Percentiles rank a stretch among this genome's conserved stretches.
phyloP scores from a whole-genome alignment of 2,113 vertebrate genomes.

The Cynoglossus semilaevis region DNA sequence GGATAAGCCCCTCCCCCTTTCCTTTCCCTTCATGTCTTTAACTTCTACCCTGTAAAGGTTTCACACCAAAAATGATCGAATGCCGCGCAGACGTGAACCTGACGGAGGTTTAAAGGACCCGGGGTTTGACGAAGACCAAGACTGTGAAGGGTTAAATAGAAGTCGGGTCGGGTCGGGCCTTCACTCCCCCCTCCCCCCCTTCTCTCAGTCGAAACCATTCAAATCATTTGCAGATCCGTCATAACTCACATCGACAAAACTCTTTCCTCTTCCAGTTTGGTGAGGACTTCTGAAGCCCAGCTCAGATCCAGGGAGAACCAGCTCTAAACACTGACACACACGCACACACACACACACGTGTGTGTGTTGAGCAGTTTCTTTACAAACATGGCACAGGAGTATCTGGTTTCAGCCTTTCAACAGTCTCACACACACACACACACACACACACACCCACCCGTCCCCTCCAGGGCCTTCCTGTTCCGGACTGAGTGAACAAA shows the following conservation, averaged over 20 bases:
- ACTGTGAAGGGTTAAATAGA: too few relatives aligned
- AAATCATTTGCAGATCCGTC: too few relatives aligned
- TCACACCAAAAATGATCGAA: conserved; percentile 41
- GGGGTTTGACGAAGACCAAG: too few relatives aligned
- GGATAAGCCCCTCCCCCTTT: conserved; percentile 32
- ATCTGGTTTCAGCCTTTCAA: conserved; percentile 61
- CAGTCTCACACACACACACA: conserved; percentile 16
- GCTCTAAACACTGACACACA: conserved; percentile 12
- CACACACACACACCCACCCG: conserved; percentile 24
- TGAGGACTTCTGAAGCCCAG: too few relatives aligned
- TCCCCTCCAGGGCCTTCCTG: conserved; percentile 71
- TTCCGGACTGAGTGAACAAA: conserved; percentile 73
- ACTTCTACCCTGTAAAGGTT: conserved; percentile 32
- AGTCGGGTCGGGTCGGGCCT: too few relatives aligned
- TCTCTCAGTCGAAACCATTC: too few relatives aligned
- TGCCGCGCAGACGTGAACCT: neutral
- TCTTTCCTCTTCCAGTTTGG: too few relatives aligned
- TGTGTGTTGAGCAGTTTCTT: conserved; percentile 30
- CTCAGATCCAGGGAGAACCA: too few relatives aligned
- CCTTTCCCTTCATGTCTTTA: conserved; percentile 3
- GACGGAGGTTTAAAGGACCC: too few relatives aligned
- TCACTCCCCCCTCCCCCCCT: too few relatives aligned
- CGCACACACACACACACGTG: too few relatives aligned
- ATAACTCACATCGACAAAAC: too few relatives aligned
- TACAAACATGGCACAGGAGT: conserved; percentile 40